These are phyloP conservation scores for Falco cherrug DNA, from an alignment of 2,797 vertebrate species.

Conservation along the genomic window DNA sequence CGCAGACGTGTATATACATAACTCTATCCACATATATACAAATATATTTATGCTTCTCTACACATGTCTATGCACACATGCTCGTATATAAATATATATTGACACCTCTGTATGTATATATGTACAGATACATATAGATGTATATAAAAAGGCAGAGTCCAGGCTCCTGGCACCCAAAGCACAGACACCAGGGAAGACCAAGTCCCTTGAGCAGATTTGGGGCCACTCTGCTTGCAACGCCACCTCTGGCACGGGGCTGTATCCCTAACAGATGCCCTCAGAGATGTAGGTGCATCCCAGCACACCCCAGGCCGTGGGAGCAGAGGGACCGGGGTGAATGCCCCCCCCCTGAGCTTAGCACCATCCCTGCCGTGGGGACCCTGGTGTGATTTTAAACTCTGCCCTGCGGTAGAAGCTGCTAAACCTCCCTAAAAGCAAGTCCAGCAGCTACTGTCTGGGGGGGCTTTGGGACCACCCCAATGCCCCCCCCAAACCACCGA, in stretches of 20 bases:
- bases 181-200: neutral
- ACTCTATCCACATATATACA: neutral
- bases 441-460: neutral
- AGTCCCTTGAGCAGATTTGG: neutral
- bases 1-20: neutral
- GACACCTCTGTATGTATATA: neutral
- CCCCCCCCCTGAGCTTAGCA: rapidly evolving
- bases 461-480: neutral
- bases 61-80: neutral
- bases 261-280: neutral
- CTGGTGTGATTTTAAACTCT: neutral
- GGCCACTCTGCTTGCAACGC: rapidly evolving
- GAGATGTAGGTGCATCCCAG: neutral
- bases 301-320: neutral
- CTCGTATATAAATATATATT: neutral
- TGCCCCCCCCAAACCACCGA: rapidly evolving
- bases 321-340: neutral
- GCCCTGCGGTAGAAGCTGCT: rapidly evolving
- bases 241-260: neutral
- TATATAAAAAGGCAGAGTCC: neutral
- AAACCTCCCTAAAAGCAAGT: neutral
- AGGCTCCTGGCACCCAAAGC: neutral
- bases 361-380: neutral
- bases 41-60: neutral
- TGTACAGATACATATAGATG: neutral